phyloP scores from a whole-genome alignment of 1,140 invertebrate genomes.

The Drosophila burlai region DNA sequence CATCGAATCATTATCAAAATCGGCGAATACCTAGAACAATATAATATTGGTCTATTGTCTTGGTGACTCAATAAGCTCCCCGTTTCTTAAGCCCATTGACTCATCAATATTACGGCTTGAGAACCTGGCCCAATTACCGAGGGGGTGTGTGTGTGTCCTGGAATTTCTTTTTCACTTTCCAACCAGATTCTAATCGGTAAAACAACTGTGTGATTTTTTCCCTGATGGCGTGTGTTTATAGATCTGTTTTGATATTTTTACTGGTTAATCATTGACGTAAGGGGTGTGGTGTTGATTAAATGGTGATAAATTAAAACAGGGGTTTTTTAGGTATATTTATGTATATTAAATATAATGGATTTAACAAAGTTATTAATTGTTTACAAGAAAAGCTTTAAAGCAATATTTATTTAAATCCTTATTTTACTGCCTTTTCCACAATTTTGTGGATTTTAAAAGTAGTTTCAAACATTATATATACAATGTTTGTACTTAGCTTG shows the following conservation, averaged over 20 bases:
- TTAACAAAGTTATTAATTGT: no score
- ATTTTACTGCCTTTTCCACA: no score
- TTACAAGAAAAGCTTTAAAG: no score
- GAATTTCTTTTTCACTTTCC: not conserved
- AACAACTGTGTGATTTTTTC: constrained; percentile 43
- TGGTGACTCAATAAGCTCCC: constrained; percentile 46
- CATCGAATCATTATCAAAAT: constrained; percentile 46
- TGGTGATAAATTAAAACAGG: not conserved
- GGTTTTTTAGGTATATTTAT: constrained; percentile 3
- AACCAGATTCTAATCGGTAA: constrained; percentile 23
- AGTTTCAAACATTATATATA: not conserved
- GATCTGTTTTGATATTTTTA: constrained; percentile 35
- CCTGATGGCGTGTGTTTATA: constrained; percentile 34
- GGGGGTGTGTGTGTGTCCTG: constrained; percentile 9
- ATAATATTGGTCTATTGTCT: constrained; percentile 21
- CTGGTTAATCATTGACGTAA: constrained; percentile 32
- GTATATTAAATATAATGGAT: not conserved
- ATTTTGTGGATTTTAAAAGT: not conserved
- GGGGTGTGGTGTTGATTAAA: constrained; percentile 21
- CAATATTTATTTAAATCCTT: no score
- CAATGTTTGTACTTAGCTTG: not conserved
- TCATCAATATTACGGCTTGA: constrained; percentile 32
- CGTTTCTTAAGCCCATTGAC: constrained; percentile 21
- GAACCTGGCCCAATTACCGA: constrained; percentile 4
- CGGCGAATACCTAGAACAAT: constrained; percentile 38